phyloP scores from a whole-genome alignment of 2,797 vertebrate genomes.

The Pogonophryne albipinna region DNA sequence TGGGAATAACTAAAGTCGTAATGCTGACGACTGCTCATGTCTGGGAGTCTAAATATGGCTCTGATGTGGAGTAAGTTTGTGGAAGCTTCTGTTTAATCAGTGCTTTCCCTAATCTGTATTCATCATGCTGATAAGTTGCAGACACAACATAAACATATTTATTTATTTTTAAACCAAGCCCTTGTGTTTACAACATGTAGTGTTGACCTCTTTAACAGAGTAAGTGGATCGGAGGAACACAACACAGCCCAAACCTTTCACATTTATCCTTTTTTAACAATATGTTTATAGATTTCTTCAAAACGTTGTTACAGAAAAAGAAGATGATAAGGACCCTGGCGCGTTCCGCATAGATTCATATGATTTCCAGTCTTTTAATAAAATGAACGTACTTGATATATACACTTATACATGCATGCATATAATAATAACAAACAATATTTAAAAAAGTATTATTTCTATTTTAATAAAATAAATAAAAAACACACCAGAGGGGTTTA shows the following conservation, averaged over 20 bases:
- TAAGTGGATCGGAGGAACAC: slow-evolving; percentile 7
- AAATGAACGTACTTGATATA: too few species aligned
- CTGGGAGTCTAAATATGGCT: neutral
- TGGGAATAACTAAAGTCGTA: neutral
- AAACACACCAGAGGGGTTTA: too few species aligned
- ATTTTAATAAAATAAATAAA: too few species aligned
- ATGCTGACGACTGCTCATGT: neutral
- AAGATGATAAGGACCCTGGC: too few species aligned
- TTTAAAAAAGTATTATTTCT: too few species aligned
- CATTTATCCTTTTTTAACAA: too few species aligned
- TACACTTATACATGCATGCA: too few species aligned
- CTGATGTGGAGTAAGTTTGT: neutral
- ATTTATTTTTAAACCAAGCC: neutral
- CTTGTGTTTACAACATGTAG: neutral
- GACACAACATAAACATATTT: neutral
- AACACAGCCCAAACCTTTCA: neutral
- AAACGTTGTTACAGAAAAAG: too few species aligned
- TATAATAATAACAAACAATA: too few species aligned
- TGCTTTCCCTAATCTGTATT: neutral
- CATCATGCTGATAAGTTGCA: neutral
- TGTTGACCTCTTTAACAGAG: neutral
- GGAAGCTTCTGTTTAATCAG: neutral
- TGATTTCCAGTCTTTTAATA: too few species aligned
- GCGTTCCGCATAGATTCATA: too few species aligned
- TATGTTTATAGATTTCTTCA: too few species aligned